Evolutionary conservation across 1,140 invertebrate genomes (phyloP).

Genomic region (Hyposmocoma kahamanoa): DNA sequence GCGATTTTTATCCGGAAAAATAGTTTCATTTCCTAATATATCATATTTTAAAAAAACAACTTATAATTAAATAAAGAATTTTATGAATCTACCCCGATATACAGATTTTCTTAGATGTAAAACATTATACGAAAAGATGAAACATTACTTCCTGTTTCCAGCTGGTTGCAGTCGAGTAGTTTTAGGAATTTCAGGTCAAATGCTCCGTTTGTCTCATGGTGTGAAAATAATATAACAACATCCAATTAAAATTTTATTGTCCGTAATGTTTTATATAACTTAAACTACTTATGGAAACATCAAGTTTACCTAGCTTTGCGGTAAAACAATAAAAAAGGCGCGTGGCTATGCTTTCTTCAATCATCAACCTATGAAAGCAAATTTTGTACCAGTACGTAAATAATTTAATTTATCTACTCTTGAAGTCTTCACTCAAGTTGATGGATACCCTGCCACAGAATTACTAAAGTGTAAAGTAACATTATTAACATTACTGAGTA

Average conservation of each 20-base stretch:
- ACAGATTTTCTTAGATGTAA: too few species aligned
- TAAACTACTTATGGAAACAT: conserved; percentile 42
- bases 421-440: background rate
- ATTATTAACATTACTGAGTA: conserved; percentile 70
- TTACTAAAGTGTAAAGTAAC: background rate
- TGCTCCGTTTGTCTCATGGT: too few species aligned
- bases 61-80: too few species aligned
- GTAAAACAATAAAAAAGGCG: conserved; percentile 20
- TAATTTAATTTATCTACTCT: background rate
- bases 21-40: too few species aligned
- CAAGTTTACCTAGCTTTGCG: conserved; percentile 36
- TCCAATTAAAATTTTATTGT: conserved; percentile 20
- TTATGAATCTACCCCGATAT: too few species aligned
- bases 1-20: too few species aligned
- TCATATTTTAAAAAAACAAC: too few species aligned
- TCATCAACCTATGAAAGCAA: conserved; percentile 16
- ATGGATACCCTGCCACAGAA: background rate
- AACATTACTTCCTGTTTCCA: too few species aligned
- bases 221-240: background rate
- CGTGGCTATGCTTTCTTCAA: conserved; percentile 4
- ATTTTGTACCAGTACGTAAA: background rate
- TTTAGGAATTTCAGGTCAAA: too few species aligned
- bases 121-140: too few species aligned
- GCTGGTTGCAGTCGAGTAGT: too few species aligned
- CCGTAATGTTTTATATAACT: conserved; percentile 33